A percentile compares a stretch with the other conserved stretches of the same genome.
Conservation (phyloP, 2,797 vertebrate genomes). For the Salmo trutta region DNA sequence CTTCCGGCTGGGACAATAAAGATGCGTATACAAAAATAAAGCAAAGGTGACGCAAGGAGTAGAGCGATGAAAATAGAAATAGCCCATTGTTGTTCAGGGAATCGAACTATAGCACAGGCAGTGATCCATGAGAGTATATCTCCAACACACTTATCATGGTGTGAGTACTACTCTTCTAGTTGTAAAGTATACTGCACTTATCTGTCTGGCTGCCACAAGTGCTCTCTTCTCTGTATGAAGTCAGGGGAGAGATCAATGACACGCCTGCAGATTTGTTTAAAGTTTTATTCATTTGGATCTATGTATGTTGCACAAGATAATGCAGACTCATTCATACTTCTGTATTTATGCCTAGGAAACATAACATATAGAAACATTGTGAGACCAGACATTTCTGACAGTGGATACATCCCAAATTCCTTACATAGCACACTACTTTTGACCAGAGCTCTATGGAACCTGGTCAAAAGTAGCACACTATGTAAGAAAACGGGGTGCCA, state of each 20-base stretch:
- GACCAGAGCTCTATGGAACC: background rate
- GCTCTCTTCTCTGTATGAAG: background rate
- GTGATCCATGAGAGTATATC: slow-evolving; percentile 11
- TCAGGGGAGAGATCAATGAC: background rate
- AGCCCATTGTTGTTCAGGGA: slow-evolving; percentile 6
- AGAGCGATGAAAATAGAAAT: slow-evolving; percentile 24
- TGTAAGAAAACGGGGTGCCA: background rate
- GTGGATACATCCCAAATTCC: background rate
- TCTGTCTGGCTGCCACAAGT: background rate
- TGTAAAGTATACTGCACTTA: background rate
- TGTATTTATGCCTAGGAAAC: too few species aligned
- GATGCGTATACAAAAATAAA: slow-evolving; percentile 28
- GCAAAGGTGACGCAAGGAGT: slow-evolving; percentile 19
- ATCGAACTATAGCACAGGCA: background rate
- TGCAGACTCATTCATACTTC: too few species aligned
- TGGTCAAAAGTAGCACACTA: background rate
- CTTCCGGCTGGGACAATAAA: slow-evolving; percentile 19
- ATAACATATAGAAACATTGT: background rate
- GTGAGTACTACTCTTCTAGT: background rate
- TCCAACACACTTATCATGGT: background rate
- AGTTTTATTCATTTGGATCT: background rate
- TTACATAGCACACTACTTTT: background rate
- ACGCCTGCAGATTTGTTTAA: background rate
- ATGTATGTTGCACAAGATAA: too few species aligned
- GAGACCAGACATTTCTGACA: background rate